Evolutionary conservation across 2,113 vertebrate genomes (phyloP), one percentile per base, ranked within the genome.

Genomic region (Cynoglossus semilaevis): DNA sequence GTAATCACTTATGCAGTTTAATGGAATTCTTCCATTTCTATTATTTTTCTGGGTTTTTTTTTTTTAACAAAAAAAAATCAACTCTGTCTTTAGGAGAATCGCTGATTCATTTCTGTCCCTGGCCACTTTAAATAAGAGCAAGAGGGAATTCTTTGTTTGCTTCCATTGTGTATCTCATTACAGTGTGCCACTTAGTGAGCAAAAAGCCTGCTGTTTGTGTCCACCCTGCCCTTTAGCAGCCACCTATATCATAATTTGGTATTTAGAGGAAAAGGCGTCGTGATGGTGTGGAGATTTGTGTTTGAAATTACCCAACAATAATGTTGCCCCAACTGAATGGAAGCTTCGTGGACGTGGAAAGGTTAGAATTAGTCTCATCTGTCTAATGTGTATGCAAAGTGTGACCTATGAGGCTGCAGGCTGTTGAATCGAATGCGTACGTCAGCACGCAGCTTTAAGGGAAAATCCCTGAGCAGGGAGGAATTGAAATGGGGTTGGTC

Each of bases 331-430:
- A 9, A 57, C 64, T 82, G 85, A 87, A 84, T 61, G 73, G 61
- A 64, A 84, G 64, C 68, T 58, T 77, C 76, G 63, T 63, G 62
- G 69, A 76, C 67, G 74, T 4, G 45, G 59, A 89, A 89, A 91
- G 88, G 89, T 88, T 90, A 87, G 62, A 72, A 70, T 83, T 80
- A 75, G 87, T 78, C 85, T 79, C 74, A 67, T 52, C 73, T 71
- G 70, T 81, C 84, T 87, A 72, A 88, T 88, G 79, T 67, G 72
- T 86, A 89, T 91, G 89, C 85, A 86, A 87, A 89, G 79, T 80
- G 57, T 90, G 86, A 90, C 87, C 89, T 88, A 86, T 86, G 80
- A 83, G 85, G 68, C 75, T 65, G 60, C 56, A 44, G 70, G 68
- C 74, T 82, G 79, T 70, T 74, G 69, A 75, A 64, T 84, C 63